These are phyloP conservation scores for Meloidogyne chitwoodi DNA, from an alignment of 1,140 invertebrate genomes.

Conservation along the genomic window DNA sequence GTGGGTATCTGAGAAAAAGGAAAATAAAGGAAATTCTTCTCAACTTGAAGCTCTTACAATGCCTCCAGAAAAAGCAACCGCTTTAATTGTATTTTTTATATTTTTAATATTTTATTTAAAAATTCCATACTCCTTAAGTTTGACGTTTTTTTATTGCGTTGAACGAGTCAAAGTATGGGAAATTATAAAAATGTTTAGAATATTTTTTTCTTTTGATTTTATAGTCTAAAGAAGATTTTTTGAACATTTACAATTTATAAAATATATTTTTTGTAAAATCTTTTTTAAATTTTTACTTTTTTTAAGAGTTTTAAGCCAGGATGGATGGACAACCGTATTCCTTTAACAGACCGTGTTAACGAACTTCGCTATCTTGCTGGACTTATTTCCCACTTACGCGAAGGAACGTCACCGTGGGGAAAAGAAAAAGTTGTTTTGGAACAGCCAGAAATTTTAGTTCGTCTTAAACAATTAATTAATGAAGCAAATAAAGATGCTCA, in stretches of 20 bases:
- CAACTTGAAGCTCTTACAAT: conserved; percentile 6
- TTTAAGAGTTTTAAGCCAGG: conserved; percentile 27
- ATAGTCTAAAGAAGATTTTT: background rate
- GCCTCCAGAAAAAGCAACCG: background rate
- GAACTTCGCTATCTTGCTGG: conserved; percentile 20
- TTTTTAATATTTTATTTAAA: background rate
- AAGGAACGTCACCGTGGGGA: conserved; percentile 9
- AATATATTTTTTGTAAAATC: too few species aligned
- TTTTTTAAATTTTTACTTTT: conserved; percentile 8
- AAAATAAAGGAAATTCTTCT: background rate
- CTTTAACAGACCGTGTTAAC: conserved; percentile 23
- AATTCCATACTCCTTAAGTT: background rate
- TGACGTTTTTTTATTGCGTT: background rate
- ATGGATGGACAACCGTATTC: conserved; percentile 23
- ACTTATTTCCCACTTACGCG: conserved; percentile 9
- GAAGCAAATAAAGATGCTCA: conserved; percentile 13
- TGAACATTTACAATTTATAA: background rate
- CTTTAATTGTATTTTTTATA: background rate
- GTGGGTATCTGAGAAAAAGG: conserved; percentile 8
- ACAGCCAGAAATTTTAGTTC: background rate
- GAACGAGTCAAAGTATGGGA: background rate
- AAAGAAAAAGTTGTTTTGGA: background rate
- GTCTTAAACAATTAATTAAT: conserved; percentile 12
- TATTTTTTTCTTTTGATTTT: background rate
- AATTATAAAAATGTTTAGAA: conserved; percentile 15